Evolutionary conservation across 2,113 vertebrate species (phyloP).

Genomic region (Gadus chalcogrammus): DNA sequence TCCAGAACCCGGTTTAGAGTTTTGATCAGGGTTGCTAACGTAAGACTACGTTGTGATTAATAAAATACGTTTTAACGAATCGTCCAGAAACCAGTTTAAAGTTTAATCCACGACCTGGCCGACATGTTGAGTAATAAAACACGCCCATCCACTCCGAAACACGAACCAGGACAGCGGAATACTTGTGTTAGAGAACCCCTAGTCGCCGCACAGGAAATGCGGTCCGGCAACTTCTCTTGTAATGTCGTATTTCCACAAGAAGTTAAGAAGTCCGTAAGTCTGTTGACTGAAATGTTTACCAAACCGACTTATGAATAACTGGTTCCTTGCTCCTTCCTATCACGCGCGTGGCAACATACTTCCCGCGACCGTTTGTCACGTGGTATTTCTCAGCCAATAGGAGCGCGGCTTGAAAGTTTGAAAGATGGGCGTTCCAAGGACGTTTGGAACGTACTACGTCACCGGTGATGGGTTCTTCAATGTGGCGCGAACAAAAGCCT

Average conservation of each 20-base stretch:
- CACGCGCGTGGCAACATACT: slow-evolving; percentile 72
- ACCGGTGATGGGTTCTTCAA: slow-evolving; percentile 28
- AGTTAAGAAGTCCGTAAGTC: neutral
- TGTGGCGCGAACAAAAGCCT: slow-evolving; percentile 79
- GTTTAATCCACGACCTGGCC: slow-evolving; percentile 1
- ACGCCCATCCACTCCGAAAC: slow-evolving; percentile 39
- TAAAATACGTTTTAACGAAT: slow-evolving; percentile 13
- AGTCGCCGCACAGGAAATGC: too few relatives aligned
- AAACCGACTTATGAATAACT: slow-evolving; percentile 49
- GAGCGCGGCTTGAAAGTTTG: slow-evolving; percentile 66
- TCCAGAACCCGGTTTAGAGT: too few relatives aligned
- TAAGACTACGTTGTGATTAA: slow-evolving; percentile 18
- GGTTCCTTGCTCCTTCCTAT: slow-evolving; percentile 43
- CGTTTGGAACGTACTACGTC: slow-evolving; percentile 34
- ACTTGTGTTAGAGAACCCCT: too few relatives aligned
- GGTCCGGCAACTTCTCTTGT: too few relatives aligned
- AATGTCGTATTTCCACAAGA: neutral
- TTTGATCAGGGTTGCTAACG: neutral
- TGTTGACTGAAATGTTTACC: slow-evolving; percentile 60
- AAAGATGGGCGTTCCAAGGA: slow-evolving; percentile 73
- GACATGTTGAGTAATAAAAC: slow-evolving; percentile 22
- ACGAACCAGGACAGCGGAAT: too few relatives aligned
- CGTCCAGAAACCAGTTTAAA: too few relatives aligned
- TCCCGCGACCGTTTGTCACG: slow-evolving; percentile 95
- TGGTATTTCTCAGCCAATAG: slow-evolving; percentile 75